These are phyloP conservation scores for Stomatorhinus walkeri DNA, from an alignment of 2,797 vertebrate species.

Conservation along the genomic window DNA sequence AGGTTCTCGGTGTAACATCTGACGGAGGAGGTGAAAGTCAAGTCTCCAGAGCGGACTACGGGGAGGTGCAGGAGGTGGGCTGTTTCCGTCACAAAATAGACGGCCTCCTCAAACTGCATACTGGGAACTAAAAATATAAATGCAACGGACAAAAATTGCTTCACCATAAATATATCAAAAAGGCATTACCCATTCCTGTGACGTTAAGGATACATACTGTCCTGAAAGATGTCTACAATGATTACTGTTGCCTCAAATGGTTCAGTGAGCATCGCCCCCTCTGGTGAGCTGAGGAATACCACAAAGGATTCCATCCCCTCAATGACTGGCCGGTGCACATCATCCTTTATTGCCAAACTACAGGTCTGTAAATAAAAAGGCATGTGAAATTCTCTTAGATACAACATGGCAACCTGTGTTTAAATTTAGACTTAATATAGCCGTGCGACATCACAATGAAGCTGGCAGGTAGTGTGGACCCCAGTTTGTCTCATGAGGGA, in stretches of 20 bases:
- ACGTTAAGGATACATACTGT: constrained; percentile 63
- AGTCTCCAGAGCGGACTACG: constrained; percentile 75
- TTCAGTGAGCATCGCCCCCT: constrained; percentile 83
- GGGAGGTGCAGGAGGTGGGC: constrained; percentile 72
- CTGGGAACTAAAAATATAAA: constrained; percentile 72
- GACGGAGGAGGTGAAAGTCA: constrained; percentile 82
- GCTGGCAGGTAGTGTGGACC: neutral
- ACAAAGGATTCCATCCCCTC: constrained; percentile 93
- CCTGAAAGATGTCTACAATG: constrained; percentile 86
- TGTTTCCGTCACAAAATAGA: constrained; percentile 75
- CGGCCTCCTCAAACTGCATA: constrained; percentile 89
- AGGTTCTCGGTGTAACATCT: constrained; percentile 84
- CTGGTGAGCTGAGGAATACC: constrained; percentile 90
- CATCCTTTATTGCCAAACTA: constrained; percentile 87
- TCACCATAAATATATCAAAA: neutral
- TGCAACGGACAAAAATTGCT: neutral
- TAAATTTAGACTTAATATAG: neutral
- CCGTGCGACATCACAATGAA: neutral
- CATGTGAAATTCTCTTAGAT: neutral
- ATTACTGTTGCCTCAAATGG: constrained; percentile 81
- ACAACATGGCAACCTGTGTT: neutral
- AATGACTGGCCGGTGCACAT: constrained; percentile 83
- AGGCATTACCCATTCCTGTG: neutral
- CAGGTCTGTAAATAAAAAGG: constrained; percentile 63
- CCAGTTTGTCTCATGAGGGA: neutral